Evolutionary conservation across 2,113 vertebrate genomes (phyloP).

Genomic region (Etheostoma cragini): DNA sequence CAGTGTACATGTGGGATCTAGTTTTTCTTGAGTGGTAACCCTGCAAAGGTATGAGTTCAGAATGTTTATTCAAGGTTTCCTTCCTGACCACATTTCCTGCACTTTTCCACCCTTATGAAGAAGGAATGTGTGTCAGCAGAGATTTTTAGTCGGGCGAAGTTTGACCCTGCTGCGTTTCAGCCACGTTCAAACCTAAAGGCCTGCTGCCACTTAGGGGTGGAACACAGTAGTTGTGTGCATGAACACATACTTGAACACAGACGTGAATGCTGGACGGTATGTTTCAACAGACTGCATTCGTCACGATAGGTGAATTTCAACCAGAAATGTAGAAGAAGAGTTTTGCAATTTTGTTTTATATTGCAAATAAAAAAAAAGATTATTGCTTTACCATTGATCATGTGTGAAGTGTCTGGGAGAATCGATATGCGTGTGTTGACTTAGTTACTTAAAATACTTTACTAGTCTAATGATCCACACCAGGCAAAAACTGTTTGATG

Average conservation of each 20-base stretch:
- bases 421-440: not conserved
- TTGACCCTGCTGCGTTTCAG: constrained; percentile 27
- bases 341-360: constrained; percentile 25
- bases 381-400: not conserved
- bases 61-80: constrained; percentile 73
- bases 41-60: constrained; percentile 50
- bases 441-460: not conserved
- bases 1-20: not conserved
- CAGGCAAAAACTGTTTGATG: constrained; percentile 2
- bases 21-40: constrained; percentile 14
- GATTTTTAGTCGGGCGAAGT: constrained; percentile 24
- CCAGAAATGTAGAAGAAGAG: not conserved
- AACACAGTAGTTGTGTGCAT: not conserved
- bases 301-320: not conserved
- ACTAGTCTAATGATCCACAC: constrained; percentile 15
- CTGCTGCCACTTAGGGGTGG: constrained; percentile 66
- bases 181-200: not conserved
- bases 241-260: not conserved
- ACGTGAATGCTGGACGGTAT: too few species aligned
- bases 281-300: not conserved
- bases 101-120: constrained; percentile 60
- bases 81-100: constrained; percentile 74
- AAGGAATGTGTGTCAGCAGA: constrained; percentile 68
- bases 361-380: constrained; percentile 15
- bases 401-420: not conserved